Evolutionary conservation across 2,797 vertebrate genomes (phyloP), one percentile per base, ranked within the genome.

Genomic region (Sebastes matsubarae): DNA sequence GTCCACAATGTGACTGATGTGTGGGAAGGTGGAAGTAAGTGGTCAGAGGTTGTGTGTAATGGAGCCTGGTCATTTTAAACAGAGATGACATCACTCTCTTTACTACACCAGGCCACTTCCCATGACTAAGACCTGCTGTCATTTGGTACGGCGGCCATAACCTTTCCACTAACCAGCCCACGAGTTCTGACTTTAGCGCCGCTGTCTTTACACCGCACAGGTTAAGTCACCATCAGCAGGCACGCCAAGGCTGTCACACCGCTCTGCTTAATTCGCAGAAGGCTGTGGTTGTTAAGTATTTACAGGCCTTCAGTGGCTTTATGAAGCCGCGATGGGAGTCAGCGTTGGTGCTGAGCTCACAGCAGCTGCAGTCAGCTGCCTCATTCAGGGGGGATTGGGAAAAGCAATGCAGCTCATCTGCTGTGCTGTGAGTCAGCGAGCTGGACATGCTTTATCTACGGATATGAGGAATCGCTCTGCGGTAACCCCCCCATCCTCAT

Each of bases 291-390:
- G 85, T 82, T 79, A 88, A 88, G 88, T 75, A 65, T 93, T 93
- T 89, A 89, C 80, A 71, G 78, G 84, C 83, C 75, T 73, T 83
- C 63, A 0, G 87, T 74, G 86, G 82, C 74, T 88, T 80, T 57
- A 69, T 57, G 81, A 68, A 32, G 79, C 81, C 32, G 2, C 20
- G 75, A 58, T 42, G 83, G 75, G 72, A 89, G 85, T 34, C 70
- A 16, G 80, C 38, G 32, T 50, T 18, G 73, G 72, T 34, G 80
- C 65, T 63, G 83, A 86, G 87, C 77, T 89, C 84, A 36, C 75
- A 80, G 87, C 88, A 90, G 88, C 91, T 92, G 86, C 71, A 87
- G 87, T 84, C 86, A 75, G 84, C 88, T 80, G 83, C 78, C 64
- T 86, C 66, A 27, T 87, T 85, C 80, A 75, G 71, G 72, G 61